Percentiles rank a stretch among this genome's conserved stretches.
phyloP scores from a whole-genome alignment of 2,797 vertebrate species.

The Oreortyx pictus region DNA sequence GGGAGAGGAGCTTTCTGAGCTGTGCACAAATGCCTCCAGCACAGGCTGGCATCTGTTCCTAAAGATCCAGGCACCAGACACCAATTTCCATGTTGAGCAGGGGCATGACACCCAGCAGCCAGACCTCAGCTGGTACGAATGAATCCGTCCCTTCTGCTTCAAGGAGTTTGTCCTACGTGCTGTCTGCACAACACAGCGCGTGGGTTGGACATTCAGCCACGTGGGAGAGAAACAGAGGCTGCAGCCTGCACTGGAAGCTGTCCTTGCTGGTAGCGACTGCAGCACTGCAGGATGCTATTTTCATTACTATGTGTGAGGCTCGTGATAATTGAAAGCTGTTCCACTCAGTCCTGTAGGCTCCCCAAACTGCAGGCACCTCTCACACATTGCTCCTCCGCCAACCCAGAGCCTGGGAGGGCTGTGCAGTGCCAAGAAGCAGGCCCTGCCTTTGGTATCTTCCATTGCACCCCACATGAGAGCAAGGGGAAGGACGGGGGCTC shows the following conservation, averaged over 20 bases:
- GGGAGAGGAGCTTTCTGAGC: not conserved
- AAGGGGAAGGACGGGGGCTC: not conserved
- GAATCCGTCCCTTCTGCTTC: fast-evolving
- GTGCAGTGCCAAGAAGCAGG: not conserved
- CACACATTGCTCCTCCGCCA: not conserved
- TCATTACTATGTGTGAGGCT: not conserved
- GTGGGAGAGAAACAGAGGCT: not conserved
- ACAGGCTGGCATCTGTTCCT: fast-evolving
- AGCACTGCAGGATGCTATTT: slow-evolving; percentile 19
- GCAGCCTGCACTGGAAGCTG: not conserved
- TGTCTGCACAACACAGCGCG: not conserved
- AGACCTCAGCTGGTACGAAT: not conserved
- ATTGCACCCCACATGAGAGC: fast-evolving
- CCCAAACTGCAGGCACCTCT: not conserved
- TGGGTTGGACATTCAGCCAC: not conserved
- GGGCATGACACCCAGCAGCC: not conserved
- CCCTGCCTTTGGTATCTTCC: not conserved
- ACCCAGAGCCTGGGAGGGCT: fast-evolving
- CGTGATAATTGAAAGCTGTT: slow-evolving; percentile 27
- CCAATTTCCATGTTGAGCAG: not conserved
- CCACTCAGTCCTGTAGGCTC: not conserved
- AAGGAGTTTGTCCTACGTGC: not conserved
- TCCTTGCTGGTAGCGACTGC: not conserved
- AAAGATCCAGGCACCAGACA: not conserved
- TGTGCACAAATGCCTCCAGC: fast-evolving